phyloP scores from a whole-genome alignment of 2,797 vertebrate species.

The Galago senegalensis region DNA sequence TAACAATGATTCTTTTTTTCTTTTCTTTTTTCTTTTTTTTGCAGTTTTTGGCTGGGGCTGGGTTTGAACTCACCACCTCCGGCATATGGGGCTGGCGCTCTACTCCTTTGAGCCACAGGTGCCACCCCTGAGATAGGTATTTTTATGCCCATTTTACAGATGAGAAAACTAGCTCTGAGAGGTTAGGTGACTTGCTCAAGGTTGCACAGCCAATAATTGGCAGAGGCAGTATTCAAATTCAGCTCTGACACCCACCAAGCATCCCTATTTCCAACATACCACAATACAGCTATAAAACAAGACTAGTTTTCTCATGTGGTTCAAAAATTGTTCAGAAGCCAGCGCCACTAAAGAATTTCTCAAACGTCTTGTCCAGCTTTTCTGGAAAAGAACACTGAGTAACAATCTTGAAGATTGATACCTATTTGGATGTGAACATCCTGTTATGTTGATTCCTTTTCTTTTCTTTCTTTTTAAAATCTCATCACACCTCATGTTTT shows the following conservation, averaged over 20 bases:
- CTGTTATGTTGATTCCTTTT: not conserved
- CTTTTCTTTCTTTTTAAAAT: not conserved
- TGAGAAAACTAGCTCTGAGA: constrained; percentile 59
- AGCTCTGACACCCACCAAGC: not conserved
- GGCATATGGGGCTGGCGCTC: too few relatives aligned
- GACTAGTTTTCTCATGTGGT: not conserved
- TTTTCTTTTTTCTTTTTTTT: too few relatives aligned
- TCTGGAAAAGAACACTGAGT: constrained; percentile 37
- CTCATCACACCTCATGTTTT: constrained; percentile 17
- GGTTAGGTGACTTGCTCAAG: constrained; percentile 34
- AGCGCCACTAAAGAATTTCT: not conserved
- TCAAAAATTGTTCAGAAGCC: constrained; percentile 35
- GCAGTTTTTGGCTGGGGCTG: too few relatives aligned
- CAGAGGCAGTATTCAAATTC: not conserved
- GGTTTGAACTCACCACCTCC: too few relatives aligned
- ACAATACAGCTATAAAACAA: not conserved
- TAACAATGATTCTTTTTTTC: too few relatives aligned
- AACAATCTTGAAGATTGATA: constrained; percentile 26
- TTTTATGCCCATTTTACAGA: constrained; percentile 2
- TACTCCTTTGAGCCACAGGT: too few relatives aligned
- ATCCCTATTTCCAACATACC: not conserved
- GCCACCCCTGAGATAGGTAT: not conserved
- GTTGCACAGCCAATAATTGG: not conserved
- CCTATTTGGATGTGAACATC: constrained; percentile 3
- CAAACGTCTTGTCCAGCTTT: constrained; percentile 23